These are phyloP conservation scores for Serinus canaria DNA, from an alignment of 2,113 vertebrate genomes.

Conservation along the genomic window DNA sequence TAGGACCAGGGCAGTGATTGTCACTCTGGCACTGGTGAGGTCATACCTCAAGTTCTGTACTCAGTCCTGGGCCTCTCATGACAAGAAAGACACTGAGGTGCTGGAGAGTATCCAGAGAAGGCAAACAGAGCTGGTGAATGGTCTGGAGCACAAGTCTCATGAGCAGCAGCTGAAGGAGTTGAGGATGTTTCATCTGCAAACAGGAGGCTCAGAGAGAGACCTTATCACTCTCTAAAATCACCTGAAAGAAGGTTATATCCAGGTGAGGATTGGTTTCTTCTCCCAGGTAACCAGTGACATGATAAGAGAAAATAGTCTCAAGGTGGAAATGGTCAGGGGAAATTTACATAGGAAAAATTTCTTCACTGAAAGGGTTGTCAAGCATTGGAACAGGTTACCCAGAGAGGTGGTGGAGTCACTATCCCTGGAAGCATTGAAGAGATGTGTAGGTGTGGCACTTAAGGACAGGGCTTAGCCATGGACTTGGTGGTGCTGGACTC, in stretches of 20 bases:
- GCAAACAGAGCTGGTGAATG: not conserved
- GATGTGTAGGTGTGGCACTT: not conserved
- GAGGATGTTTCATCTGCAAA: not conserved
- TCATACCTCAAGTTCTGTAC: accelerated
- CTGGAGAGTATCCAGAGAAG: not conserved
- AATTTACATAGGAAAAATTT: not conserved
- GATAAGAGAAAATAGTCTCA: not conserved
- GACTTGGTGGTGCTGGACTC: not conserved
- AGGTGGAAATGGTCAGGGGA: not conserved
- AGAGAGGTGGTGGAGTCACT: not conserved
- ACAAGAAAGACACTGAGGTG: not conserved
- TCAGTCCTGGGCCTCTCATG: not conserved
- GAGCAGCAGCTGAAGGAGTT: not conserved
- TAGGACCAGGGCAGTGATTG: not conserved
- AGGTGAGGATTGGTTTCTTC: not conserved
- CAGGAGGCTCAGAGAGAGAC: not conserved
- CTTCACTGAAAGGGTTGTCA: not conserved
- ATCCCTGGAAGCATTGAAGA: not conserved
- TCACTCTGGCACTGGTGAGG: not conserved
- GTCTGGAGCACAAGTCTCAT: not conserved
- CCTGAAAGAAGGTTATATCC: not conserved
- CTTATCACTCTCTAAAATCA: not conserved
- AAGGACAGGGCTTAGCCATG: not conserved
- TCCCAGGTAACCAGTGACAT: not conserved
- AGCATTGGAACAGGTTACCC: not conserved